phyloP scores from a whole-genome alignment of 2,113 vertebrate species.

The Gulo gulo region DNA sequence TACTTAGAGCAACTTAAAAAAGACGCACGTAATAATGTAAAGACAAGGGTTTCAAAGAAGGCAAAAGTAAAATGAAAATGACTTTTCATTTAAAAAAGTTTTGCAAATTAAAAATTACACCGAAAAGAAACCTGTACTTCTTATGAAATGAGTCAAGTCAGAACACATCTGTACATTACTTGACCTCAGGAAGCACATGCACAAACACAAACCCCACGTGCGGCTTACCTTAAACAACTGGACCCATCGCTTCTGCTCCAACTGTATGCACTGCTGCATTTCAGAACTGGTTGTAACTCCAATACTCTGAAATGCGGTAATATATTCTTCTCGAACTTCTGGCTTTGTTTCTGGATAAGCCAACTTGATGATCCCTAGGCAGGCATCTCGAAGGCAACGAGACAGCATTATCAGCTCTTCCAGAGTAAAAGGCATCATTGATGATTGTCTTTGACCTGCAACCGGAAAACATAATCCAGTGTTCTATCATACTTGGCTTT shows the following conservation, averaged over 20 bases:
- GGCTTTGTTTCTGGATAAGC: conserved; percentile 96
- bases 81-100: not conserved
- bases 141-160: not conserved
- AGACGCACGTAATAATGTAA: not conserved
- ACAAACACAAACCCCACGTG: not conserved
- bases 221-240: conserved; percentile 95
- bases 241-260: conserved; percentile 95
- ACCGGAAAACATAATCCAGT: conserved; percentile 57
- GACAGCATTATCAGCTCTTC: conserved; percentile 93
- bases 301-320: conserved; percentile 93
- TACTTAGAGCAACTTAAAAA: not conserved
- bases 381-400: conserved; percentile 95
- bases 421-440: conserved; percentile 98
- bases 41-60: not conserved
- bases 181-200: not conserved
- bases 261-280: conserved; percentile 93
- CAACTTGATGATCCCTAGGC: conserved; percentile 97
- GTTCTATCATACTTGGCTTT: not conserved
- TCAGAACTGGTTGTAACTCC: conserved; percentile 91
- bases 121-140: not conserved
- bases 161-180: not conserved
- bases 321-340: conserved; percentile 94
- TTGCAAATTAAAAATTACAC: not conserved
- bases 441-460: conserved; percentile 91
- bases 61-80: not conserved